A percentile compares a stretch with the other conserved stretches of the same genome.
phyloP scores from a whole-genome alignment of 2,797 vertebrate species.

The Dryobates pubescens region DNA sequence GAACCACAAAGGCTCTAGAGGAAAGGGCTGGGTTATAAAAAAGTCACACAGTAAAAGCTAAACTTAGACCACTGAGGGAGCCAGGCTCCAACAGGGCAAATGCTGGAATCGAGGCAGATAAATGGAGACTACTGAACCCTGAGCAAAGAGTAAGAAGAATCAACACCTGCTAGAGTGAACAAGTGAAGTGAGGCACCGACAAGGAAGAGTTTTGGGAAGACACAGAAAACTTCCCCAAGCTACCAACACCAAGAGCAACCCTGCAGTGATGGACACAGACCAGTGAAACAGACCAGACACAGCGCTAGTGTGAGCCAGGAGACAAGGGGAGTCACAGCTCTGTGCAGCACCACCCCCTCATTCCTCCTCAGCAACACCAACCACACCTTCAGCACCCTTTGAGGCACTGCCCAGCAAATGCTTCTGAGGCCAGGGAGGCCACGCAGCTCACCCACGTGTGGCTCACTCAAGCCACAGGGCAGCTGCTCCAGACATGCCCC shows the following conservation, averaged over 20 bases:
- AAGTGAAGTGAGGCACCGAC: neutral
- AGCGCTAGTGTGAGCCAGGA: neutral
- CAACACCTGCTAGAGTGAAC: neutral
- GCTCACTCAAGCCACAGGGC: neutral
- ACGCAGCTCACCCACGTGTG: neutral
- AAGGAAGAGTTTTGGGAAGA: neutral
- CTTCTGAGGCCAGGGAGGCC: no score
- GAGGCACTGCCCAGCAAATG: neutral
- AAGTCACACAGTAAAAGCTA: neutral
- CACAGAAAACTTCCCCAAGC: neutral
- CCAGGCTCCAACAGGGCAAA: neutral
- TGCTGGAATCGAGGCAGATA: neutral
- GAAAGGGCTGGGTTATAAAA: neutral
- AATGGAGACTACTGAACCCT: neutral
- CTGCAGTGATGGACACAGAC: neutral
- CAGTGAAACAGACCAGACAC: no score
- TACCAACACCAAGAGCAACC: neutral
- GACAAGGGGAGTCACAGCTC: neutral
- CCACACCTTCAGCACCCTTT: no score
- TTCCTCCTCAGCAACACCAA: neutral
- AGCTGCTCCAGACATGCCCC: neutral
- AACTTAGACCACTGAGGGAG: neutral
- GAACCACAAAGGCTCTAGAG: neutral
- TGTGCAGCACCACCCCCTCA: fast-evolving
- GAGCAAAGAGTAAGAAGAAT: neutral